These are phyloP conservation scores for Cinclus mexicanus DNA, from an alignment of 2,113 vertebrate genomes.

Conservation along the genomic window DNA sequence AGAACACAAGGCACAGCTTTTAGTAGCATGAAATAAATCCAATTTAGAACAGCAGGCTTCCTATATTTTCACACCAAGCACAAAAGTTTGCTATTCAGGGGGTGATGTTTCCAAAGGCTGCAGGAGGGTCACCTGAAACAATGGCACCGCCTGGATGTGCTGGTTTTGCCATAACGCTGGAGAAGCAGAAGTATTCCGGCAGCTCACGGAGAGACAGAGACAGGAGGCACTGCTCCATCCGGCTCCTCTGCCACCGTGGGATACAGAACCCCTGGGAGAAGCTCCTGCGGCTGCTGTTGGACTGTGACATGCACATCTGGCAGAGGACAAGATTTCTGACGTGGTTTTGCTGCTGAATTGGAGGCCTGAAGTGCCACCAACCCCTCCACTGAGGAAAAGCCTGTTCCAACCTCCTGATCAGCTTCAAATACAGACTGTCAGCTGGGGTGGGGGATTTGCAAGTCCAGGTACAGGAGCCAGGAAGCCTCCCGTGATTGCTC, in stretches of 20 bases:
- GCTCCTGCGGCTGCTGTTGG: rapidly evolving
- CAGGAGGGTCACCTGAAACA: not conserved
- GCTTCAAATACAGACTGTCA: rapidly evolving
- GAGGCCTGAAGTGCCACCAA: not conserved
- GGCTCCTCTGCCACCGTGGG: rapidly evolving
- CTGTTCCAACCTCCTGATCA: not conserved
- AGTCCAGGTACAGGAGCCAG: not conserved
- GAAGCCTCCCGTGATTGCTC: not conserved
- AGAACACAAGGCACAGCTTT: not conserved
- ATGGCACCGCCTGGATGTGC: not conserved
- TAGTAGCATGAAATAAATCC: not conserved
- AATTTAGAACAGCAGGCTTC: not conserved
- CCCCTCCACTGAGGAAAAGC: not conserved
- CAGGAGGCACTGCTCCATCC: rapidly evolving
- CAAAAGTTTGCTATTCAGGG: not conserved
- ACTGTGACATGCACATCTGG: rapidly evolving
- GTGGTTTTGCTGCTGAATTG: not conserved
- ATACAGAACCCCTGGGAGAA: not conserved
- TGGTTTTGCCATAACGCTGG: too few relatives aligned
- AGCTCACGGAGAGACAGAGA: rapidly evolving
- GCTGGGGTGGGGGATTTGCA: not conserved
- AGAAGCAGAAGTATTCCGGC: not conserved
- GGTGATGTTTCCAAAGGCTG: not conserved
- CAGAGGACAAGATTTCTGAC: not conserved
- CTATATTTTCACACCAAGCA: not conserved